Evolutionary conservation across 2,888 invertebrate species (phyloP).

Genomic region (Cyrtodaria siliqua): DNA sequence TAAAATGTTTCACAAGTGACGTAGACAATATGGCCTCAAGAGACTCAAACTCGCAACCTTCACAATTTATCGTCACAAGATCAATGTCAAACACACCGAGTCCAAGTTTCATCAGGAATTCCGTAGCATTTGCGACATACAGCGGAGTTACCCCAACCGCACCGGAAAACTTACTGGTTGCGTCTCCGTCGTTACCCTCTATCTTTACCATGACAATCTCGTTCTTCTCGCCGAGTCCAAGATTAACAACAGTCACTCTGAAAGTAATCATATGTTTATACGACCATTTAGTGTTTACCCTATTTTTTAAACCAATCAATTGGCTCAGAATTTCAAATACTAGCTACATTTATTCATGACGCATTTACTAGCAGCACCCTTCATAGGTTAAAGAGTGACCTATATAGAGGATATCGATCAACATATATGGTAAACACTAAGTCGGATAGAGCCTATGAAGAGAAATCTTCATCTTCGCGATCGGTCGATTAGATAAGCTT

Average conservation of each 20-base stretch:
- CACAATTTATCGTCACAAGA: slow-evolving; percentile 66
- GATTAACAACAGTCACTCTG: slow-evolving; percentile 58
- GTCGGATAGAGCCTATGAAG: too few relatives aligned
- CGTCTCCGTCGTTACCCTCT: slow-evolving; percentile 61
- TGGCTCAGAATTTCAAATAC: too few relatives aligned
- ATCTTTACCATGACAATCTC: slow-evolving; percentile 55
- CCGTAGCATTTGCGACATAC: slow-evolving; percentile 56
- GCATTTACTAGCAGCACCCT: too few relatives aligned
- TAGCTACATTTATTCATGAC: too few relatives aligned
- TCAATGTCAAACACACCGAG: slow-evolving; percentile 63
- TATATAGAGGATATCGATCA: too few relatives aligned
- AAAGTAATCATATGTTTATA: too few relatives aligned
- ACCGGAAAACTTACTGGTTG: slow-evolving; percentile 62
- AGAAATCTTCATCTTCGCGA: too few relatives aligned
- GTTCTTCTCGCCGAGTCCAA: slow-evolving; percentile 60
- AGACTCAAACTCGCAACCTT: slow-evolving; percentile 67
- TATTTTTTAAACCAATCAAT: too few relatives aligned
- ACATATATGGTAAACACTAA: too few relatives aligned
- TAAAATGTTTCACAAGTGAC: slow-evolving; percentile 52
- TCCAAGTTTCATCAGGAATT: slow-evolving; percentile 56
- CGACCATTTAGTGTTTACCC: too few relatives aligned
- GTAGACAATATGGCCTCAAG: slow-evolving; percentile 55
- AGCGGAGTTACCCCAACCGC: slow-evolving; percentile 45
- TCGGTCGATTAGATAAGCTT: too few relatives aligned
- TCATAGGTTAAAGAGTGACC: too few relatives aligned